Conservation (phyloP, 2,113 vertebrate genomes). For the Diadophis punctatus region DNA sequence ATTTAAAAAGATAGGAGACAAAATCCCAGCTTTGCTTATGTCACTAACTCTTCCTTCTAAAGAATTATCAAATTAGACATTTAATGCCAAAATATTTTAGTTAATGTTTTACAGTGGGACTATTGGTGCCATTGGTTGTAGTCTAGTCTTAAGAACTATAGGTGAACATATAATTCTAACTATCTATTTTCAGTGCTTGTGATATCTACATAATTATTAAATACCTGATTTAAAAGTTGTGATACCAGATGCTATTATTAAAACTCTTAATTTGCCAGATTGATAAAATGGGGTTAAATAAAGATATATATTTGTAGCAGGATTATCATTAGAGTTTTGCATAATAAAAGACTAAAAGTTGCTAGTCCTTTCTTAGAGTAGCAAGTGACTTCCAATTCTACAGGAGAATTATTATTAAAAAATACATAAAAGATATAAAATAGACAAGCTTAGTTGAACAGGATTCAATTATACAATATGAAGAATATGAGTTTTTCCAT, state of each 20-base stretch:
- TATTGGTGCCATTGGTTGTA: background rate
- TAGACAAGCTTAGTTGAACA: conserved; percentile 11
- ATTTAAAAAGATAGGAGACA: background rate
- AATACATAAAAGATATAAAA: background rate
- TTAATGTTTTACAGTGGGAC: background rate
- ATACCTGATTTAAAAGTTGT: background rate
- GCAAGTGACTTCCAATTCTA: conserved; percentile 19
- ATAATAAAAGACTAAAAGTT: conserved; percentile 34
- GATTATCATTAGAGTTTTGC: background rate
- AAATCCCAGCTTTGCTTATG: background rate
- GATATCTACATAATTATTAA: background rate
- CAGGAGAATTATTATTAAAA: conserved; percentile 19
- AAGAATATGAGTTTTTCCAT: conserved; percentile 19
- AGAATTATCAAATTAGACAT: background rate
- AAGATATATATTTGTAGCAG: conserved; percentile 5
- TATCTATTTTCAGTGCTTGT: background rate
- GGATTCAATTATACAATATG: conserved; percentile 18
- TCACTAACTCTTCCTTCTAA: background rate
- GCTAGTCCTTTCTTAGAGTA: conserved; percentile 45
- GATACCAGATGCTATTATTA: background rate
- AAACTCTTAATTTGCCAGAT: background rate
- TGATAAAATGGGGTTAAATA: background rate
- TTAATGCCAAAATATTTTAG: background rate
- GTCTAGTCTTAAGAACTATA: background rate
- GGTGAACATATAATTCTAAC: background rate